Base-by-base conservation (phyloP, 2,797 vertebrate genomes). In the Danio tinwini region DNA sequence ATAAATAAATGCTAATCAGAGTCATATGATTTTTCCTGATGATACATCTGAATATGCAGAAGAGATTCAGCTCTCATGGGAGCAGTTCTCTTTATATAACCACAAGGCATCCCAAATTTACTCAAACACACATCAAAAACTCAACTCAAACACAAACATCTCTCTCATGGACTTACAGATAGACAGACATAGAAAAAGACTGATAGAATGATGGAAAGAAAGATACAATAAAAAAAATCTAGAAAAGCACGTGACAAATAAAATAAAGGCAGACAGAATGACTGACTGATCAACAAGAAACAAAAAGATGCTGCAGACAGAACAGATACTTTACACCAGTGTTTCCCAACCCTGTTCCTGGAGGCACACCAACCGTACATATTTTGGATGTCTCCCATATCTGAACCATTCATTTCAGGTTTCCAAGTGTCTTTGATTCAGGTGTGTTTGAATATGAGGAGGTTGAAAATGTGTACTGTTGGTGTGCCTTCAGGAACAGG, bases 1-100 rank as follows among this genome's bases (percentile, higher is more conserved):
- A 81, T 81, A 83, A 80, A 82, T 53, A 74, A 68, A 77, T 39
- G 8, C 70, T 71, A 70, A 49, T 83, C 63, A 45, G 17, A 82
- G 56, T 76, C 80, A 78, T 68, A 80, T 55, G 70, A 47, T 40
- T 50, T 50, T 47, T 39, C 74, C 47, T 58, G 67, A 68, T 79
- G 37, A 74, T 63, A 62, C 55, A 40, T 74, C 16, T 17, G 58
- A 62, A 78, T 74, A 80, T 63, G 72, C 56, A 76, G 21, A 59
- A 73, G 68, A 72, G 68, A 53, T 39, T 70, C 52, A 49, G 58
- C 56, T 70, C 79, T 70, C 76, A 21, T 47, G 53, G 76, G 82
- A 69, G 9, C 10, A 44, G 9, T 5, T 42, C 45, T 61, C 47
- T 74, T 59, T 63, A 77, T 59, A 78, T 62, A 72, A 72, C 68